Evolutionary conservation across 2,797 vertebrate genomes (phyloP).

Genomic region (Coccyzus lansbergi): DNA sequence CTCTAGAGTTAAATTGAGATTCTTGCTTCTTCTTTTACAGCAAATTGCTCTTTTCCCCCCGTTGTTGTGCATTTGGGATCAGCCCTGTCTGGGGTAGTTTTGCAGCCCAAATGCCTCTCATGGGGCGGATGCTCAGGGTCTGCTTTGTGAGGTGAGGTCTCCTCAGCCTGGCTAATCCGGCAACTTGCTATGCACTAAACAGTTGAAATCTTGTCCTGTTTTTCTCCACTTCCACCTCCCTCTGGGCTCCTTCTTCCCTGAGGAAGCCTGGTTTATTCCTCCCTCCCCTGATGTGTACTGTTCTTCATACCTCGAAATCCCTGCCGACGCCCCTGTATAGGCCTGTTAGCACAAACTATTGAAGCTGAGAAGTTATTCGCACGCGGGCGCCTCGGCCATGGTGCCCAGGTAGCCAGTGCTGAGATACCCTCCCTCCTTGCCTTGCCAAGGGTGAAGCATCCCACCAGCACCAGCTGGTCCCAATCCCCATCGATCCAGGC

Average conservation of each 20-base stretch:
- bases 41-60: not conserved
- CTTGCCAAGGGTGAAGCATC: not conserved
- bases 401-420: fast-evolving
- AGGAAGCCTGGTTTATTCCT: not conserved
- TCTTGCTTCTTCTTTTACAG: not conserved
- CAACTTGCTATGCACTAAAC: not conserved
- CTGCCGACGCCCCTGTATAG: not conserved
- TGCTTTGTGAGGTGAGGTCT: not conserved
- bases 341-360: not conserved
- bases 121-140: not conserved
- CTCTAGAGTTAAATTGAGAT: not conserved
- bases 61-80: not conserved
- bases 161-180: not conserved
- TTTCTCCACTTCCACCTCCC: not conserved
- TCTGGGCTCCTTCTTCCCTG: not conserved
- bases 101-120: not conserved
- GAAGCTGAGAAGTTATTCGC: fast-evolving
- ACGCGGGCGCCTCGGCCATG: fast-evolving
- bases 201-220: not conserved
- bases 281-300: not conserved
- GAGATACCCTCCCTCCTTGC: not conserved
- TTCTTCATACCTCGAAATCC: not conserved
- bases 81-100: not conserved
- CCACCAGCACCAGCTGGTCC: fast-evolving
- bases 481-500: not conserved